Percentiles rank a stretch among this genome's conserved stretches.
phyloP scores from a whole-genome alignment of 2,888 invertebrate species.

The Trichopria drosophilae region DNA sequence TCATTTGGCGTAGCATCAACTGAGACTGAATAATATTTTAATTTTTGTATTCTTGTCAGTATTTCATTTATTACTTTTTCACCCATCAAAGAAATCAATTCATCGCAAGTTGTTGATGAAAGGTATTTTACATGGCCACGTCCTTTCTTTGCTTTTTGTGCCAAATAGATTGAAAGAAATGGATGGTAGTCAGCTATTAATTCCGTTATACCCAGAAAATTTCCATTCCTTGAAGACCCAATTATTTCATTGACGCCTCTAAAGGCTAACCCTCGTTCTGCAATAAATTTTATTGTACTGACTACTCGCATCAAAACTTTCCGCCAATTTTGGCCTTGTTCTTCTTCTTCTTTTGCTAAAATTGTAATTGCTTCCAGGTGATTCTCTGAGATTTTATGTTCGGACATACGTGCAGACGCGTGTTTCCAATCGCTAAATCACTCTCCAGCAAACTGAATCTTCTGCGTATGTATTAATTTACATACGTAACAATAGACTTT shows the following conservation, averaged over 20 bases:
- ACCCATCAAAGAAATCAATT: constrained; percentile 31
- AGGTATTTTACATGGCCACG: no score
- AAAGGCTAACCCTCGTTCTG: constrained; percentile 35
- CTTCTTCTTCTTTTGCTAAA: constrained; percentile 13
- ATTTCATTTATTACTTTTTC: constrained; percentile 27
- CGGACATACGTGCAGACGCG: constrained; percentile 24
- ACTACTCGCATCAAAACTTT: constrained; percentile 33
- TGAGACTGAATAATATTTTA: constrained; percentile 38
- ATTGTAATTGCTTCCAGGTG: constrained; percentile 20
- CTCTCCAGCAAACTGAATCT: constrained; percentile 23
- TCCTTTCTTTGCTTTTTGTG: constrained; percentile 21
- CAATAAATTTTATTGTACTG: constrained; percentile 34
- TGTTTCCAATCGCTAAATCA: constrained; percentile 33
- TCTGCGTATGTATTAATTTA: constrained; percentile 25
- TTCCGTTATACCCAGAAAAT: constrained; percentile 34
- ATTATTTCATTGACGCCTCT: constrained; percentile 33
- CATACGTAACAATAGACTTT: constrained; percentile 31
- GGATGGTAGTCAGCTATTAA: constrained; percentile 36
- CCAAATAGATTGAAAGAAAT: constrained; percentile 15
- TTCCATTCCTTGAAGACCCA: constrained; percentile 35
- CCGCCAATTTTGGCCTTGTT: constrained; percentile 26
- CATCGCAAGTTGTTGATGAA: constrained; percentile 34
- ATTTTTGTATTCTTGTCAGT: constrained; percentile 16
- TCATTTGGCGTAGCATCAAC: constrained; percentile 38
- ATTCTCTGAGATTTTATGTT: constrained; percentile 28